Evolutionary conservation across 2,888 invertebrate genomes (phyloP), one percentile per base, ranked within the genome.

Genomic region (Leucania comma): DNA sequence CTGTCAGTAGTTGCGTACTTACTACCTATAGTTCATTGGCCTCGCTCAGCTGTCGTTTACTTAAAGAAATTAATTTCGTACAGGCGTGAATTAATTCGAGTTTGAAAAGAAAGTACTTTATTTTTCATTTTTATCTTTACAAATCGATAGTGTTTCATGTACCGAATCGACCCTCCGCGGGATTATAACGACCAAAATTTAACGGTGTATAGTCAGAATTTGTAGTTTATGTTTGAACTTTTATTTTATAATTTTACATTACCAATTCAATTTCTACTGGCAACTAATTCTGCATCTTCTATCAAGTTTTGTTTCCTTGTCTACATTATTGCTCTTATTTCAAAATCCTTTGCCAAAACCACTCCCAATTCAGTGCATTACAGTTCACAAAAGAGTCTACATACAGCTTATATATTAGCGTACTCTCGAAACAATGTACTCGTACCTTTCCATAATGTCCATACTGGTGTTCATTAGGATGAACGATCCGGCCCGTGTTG

Each of bases 321-420:
- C 26, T 69, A 9, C 42, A 38, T 54, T 68, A 38, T 38, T 75
- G n/a, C 32, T 56, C 51, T 68, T 68, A 63, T 80, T 64, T 56
- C 14, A 32, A 64, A 60, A 53, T 35, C 53, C 46, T 64, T 63
- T 75, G 63, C 75, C 80, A 80, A 80, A 80, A 80, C 56, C 56
- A 42, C 32, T 68, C 22, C 53, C 48, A 26, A 54, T 77, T 48
- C 54, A 56, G 59, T 48, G 4, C n/a, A 35, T 64, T 56, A 24
- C 12, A 58, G 42, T 50, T 42, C 29, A 57, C 29, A 62, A 51
- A 38, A 54, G 17, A 73, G 22, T 61, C 22, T 57, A 62, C 48
- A 12, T 17, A 24, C 17, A 42, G 35, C 53, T 62, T 48, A 38
- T 79, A 56, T 59, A 53, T 66, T 65, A 61, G 14, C 26, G 12